A percentile compares a stretch with the other conserved stretches of the same genome.
Evolutionary conservation across 2,888 invertebrate species (phyloP).

Genomic region (Xanthorhoe designata): DNA sequence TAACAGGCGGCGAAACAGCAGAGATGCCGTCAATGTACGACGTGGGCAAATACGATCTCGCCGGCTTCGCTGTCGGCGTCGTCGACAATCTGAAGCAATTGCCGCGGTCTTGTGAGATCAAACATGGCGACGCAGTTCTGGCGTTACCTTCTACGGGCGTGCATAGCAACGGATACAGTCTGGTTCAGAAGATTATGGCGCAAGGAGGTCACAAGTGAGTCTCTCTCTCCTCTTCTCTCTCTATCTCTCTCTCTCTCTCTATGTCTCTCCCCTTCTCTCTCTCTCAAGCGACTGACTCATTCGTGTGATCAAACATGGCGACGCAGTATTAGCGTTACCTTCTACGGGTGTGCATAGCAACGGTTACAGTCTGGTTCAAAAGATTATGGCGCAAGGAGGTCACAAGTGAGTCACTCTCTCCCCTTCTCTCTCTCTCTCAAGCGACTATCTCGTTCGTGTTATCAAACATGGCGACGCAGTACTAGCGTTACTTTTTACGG

Average conservation of each 20-base stretch:
- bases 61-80: constrained; percentile 97
- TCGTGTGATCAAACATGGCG: background rate
- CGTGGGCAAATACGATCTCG: constrained; percentile 95
- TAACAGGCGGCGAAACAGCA: constrained; percentile 95
- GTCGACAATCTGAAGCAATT: constrained; percentile 91
- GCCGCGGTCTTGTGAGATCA: constrained; percentile 88
- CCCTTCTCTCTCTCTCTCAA: background rate
- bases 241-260: background rate
- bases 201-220: constrained; percentile 72
- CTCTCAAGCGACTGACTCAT: background rate
- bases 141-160: constrained; percentile 96
- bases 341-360: constrained; percentile 98
- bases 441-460: background rate
- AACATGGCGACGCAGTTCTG: constrained; percentile 92
- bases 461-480: background rate
- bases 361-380: constrained; percentile 95
- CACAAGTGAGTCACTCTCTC: constrained; percentile 21
- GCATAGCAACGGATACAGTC: constrained; percentile 97
- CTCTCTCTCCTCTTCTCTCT: background rate
- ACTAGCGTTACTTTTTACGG: constrained; percentile 90
- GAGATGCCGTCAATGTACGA: constrained; percentile 98
- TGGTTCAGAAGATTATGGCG: constrained; percentile 92
- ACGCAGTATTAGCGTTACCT: constrained; percentile 53
- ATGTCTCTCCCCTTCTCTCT: background rate
- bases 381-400: constrained; percentile 88